Percentiles rank a stretch among this genome's conserved stretches.
phyloP scores from a whole-genome alignment of 2,113 vertebrate genomes.

The Rhynchopsitta pachyrhyncha region DNA sequence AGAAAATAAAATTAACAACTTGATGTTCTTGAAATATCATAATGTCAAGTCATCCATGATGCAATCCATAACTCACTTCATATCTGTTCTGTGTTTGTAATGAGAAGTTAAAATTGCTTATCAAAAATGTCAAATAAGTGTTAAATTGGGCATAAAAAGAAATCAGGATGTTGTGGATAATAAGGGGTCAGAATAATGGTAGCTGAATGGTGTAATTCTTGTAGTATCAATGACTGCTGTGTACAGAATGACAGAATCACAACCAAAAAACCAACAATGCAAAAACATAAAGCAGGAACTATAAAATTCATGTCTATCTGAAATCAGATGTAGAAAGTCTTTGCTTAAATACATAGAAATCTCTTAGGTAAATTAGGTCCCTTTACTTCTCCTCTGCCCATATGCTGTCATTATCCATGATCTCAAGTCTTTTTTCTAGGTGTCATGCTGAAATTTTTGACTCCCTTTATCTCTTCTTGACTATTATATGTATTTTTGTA shows the following conservation, averaged over 20 bases:
- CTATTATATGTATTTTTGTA: neutral
- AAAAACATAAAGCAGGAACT: neutral
- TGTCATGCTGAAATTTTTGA: neutral
- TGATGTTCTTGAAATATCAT: neutral
- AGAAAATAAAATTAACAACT: neutral
- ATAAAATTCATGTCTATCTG: neutral
- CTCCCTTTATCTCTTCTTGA: neutral
- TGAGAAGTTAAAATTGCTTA: neutral
- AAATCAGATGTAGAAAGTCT: neutral
- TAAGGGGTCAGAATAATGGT: neutral
- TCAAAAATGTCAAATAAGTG: neutral
- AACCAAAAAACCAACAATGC: neutral
- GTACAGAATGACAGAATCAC: neutral
- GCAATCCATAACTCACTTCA: neutral
- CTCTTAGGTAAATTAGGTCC: neutral
- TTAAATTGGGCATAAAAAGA: conserved; percentile 16
- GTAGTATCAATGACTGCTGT: neutral
- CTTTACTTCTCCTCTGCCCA: neutral
- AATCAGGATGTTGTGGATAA: neutral
- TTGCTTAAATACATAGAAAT: neutral
- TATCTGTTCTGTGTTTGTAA: neutral
- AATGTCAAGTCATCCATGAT: neutral
- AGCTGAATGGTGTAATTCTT: neutral
- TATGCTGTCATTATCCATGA: neutral
- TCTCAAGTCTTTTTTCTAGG: neutral